Conservation (phyloP, 2,888 invertebrate genomes). For the Agrochola litura region DNA sequence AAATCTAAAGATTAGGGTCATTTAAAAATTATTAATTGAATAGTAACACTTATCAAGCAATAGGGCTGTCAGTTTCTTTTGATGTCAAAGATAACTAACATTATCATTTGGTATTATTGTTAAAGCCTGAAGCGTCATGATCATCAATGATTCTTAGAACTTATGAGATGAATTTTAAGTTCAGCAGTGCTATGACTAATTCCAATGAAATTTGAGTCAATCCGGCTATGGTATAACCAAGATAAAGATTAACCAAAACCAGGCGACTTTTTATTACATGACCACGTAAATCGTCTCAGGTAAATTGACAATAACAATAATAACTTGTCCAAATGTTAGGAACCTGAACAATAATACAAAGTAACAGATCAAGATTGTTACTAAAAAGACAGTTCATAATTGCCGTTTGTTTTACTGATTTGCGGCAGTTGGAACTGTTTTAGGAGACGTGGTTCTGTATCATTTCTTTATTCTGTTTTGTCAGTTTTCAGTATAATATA, state of each 20-base stretch:
- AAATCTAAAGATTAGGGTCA: no score
- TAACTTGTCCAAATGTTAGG: constrained; percentile 42
- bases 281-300: background rate
- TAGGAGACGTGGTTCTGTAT: constrained; percentile 46
- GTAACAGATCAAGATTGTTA: constrained; percentile 62
- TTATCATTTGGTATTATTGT: no score
- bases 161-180: background rate
- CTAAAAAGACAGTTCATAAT: constrained; percentile 59
- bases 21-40: no score
- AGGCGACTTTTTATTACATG: background rate
- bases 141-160: no score
- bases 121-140: no score
- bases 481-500: background rate
- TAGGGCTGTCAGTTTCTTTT: no score
- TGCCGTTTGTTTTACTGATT: constrained; percentile 62
- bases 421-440: background rate
- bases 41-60: no score
- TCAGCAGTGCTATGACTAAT: background rate
- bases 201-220: background rate
- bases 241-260: constrained; percentile 29
- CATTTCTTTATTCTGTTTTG: background rate
- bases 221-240: background rate
- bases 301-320: constrained; percentile 56
- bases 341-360: constrained; percentile 54
- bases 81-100: no score